A percentile compares a stretch with the other conserved stretches of the same genome.
Conservation (phyloP, 2,888 invertebrate genomes). For the Sphaeridia pumilis region DNA sequence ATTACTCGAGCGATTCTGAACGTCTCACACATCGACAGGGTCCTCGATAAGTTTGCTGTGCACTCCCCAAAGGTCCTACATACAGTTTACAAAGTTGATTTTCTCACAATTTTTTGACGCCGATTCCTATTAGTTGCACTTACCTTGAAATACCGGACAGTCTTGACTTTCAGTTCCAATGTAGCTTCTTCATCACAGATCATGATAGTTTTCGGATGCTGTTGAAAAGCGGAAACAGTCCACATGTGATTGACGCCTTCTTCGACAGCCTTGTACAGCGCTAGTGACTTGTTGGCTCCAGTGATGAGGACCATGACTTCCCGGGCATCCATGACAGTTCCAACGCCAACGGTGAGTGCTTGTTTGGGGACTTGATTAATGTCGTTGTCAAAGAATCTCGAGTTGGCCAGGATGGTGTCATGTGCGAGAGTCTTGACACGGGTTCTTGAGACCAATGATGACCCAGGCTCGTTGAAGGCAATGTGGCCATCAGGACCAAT, state of each 20-base stretch:
- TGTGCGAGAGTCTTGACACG: constrained; percentile 91
- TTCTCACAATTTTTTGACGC: not conserved
- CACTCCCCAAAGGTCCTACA: constrained; percentile 49
- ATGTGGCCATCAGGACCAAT: constrained; percentile 99
- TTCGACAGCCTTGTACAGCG: constrained; percentile 94
- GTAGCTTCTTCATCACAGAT: constrained; percentile 98
- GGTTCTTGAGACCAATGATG: constrained; percentile 87
- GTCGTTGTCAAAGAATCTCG: constrained; percentile 92
- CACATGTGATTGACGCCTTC: constrained; percentile 99
- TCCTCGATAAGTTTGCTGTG: constrained; percentile 47
- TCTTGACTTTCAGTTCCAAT: constrained; percentile 88
- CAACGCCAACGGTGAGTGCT: constrained; percentile 96
- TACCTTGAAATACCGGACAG: constrained; percentile 97
- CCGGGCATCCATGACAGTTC: constrained; percentile 95
- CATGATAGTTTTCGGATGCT: constrained; percentile 83
- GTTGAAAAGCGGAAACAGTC: constrained; percentile 98
- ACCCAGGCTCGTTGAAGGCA: constrained; percentile 98
- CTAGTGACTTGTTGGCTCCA: constrained; percentile 90
- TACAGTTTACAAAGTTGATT: constrained; percentile 35
- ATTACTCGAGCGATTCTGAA: no score
- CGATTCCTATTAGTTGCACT: no score
- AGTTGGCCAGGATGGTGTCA: constrained; percentile 95
- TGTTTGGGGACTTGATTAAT: constrained; percentile 84
- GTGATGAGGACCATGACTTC: constrained; percentile 98
- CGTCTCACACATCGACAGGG: constrained; percentile 26